Evolutionary conservation across 2,888 invertebrate genomes (phyloP).

Genomic region (Nemotelus pantherinus): DNA sequence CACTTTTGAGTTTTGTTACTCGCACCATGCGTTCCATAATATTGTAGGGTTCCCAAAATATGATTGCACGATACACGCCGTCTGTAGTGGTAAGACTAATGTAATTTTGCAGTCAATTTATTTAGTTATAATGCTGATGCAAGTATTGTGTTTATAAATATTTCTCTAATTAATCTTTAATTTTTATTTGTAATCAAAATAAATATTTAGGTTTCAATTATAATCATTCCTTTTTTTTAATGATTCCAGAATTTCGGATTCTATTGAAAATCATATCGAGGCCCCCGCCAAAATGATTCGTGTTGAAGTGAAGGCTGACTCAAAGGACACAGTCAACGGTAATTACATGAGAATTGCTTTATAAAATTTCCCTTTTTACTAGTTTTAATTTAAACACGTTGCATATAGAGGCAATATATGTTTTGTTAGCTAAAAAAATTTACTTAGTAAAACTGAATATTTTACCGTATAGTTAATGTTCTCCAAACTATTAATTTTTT

Average conservation of each 20-base stretch:
- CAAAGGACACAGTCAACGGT: constrained; percentile 61
- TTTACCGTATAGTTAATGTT: not conserved
- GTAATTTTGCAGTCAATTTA: too few species aligned
- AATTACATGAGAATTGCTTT: constrained; percentile 45
- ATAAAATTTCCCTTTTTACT: not conserved
- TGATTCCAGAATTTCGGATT: constrained; percentile 62
- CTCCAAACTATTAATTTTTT: constrained; percentile 32
- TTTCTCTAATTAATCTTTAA: too few species aligned
- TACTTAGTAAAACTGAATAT: constrained; percentile 5
- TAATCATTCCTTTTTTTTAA: not conserved
- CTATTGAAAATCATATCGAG: constrained; percentile 67
- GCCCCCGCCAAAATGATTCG: constrained; percentile 80
- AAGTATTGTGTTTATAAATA: too few species aligned
- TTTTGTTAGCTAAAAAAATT: constrained; percentile 3
- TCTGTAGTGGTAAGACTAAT: too few species aligned
- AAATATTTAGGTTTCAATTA: too few species aligned
- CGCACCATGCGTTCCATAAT: too few species aligned
- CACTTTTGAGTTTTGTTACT: too few species aligned
- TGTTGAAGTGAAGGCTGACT: constrained; percentile 75
- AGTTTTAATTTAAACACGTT: constrained; percentile 15
- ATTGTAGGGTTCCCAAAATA: too few species aligned
- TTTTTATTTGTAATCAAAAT: too few species aligned
- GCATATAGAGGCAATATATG: constrained; percentile 23
- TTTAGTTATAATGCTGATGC: too few species aligned
- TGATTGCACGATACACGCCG: too few species aligned